phyloP scores from a whole-genome alignment of 2,888 invertebrate genomes.

The Acrocyrtus sp. region DNA sequence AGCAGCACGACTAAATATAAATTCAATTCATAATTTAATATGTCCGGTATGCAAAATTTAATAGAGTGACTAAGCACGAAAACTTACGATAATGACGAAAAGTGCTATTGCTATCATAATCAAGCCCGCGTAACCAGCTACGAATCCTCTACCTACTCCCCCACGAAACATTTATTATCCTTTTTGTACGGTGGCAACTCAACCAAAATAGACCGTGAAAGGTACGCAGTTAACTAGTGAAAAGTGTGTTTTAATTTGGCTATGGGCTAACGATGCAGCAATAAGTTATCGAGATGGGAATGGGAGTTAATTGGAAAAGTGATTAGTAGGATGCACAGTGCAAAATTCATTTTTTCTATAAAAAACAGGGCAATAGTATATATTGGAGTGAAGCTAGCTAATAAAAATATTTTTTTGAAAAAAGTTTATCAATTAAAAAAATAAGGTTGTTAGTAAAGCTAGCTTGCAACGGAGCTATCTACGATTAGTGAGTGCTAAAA shows the following conservation, averaged over 20 bases:
- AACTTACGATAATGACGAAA: constrained; percentile 40
- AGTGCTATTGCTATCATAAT: constrained; percentile 50
- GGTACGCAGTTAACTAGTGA: too few species aligned
- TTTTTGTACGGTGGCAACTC: not conserved
- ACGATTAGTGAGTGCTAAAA: not conserved
- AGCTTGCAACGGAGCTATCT: too few species aligned
- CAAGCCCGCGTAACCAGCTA: constrained; percentile 54
- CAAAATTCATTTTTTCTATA: not conserved
- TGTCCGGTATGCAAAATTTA: not conserved
- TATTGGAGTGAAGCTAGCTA: not conserved
- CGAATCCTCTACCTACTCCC: constrained; percentile 55
- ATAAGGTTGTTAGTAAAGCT: too few species aligned
- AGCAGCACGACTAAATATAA: constrained; percentile 33
- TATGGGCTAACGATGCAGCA: too few species aligned
- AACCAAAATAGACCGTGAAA: not conserved
- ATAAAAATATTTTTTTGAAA: not conserved
- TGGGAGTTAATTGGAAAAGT: not conserved
- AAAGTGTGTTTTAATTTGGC: not conserved
- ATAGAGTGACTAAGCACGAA: constrained; percentile 8
- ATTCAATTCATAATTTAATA: not conserved
- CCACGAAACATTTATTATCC: constrained; percentile 47
- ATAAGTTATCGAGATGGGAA: too few species aligned
- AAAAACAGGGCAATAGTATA: too few species aligned
- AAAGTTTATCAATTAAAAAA: not conserved
- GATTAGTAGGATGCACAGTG: not conserved